Conservation (phyloP, 2,888 invertebrate species). For the Coecobrya sp. region DNA sequence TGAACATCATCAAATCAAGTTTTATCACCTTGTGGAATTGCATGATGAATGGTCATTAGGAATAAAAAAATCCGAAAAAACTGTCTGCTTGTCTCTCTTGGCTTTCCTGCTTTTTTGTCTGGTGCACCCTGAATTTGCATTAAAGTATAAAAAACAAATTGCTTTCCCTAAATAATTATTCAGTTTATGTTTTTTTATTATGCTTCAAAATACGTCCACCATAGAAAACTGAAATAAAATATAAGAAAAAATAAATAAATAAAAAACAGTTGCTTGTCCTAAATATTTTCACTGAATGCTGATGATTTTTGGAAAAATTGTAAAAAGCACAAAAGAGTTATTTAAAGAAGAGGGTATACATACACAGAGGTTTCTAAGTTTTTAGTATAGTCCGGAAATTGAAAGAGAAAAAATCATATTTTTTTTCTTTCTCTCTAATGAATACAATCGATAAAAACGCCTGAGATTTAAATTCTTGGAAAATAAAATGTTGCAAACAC, state of each 20-base stretch:
- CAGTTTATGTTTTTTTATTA: neutral
- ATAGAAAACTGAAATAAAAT: no score
- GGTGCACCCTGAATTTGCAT: neutral
- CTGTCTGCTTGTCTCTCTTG: neutral
- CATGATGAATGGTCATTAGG: no score
- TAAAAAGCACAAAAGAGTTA: no score
- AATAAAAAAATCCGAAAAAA: no score
- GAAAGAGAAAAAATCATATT: no score
- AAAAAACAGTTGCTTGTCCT: neutral
- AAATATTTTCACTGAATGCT: slow-evolving; percentile 14
- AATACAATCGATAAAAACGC: neutral
- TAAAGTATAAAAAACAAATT: neutral
- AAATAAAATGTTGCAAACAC: no score
- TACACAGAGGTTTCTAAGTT: neutral
- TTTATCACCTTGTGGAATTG: no score
- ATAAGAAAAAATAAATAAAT: neutral
- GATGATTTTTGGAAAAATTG: neutral
- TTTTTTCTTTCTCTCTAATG: no score
- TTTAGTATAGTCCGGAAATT: slow-evolving; percentile 9
- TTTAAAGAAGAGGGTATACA: neutral
- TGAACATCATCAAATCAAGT: no score
- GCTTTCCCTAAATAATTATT: neutral
- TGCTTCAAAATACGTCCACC: neutral
- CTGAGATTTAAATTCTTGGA: no score
- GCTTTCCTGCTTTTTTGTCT: neutral